phyloP scores from a whole-genome alignment of 2,113 vertebrate genomes.

The Hystrix cristata region DNA sequence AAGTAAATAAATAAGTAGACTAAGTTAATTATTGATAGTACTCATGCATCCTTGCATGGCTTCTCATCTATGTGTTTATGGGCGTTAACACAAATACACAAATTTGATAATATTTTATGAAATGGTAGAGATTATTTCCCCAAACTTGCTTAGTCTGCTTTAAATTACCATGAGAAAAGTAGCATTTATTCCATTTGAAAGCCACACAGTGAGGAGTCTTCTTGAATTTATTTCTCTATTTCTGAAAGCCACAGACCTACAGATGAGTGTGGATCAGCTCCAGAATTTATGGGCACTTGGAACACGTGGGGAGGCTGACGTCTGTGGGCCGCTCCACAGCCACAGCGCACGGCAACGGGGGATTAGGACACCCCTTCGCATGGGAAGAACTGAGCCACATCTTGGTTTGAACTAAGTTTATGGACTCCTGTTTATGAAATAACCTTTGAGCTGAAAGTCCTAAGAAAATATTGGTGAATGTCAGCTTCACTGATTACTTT shows the following conservation, averaged over 20 bases:
- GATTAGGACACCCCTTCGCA: not conserved
- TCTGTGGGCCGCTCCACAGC: not conserved
- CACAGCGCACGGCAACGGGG: slow-evolving; percentile 6
- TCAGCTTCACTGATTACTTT: slow-evolving; percentile 1
- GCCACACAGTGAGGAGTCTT: slow-evolving; percentile 45
- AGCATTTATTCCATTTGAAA: slow-evolving; percentile 53
- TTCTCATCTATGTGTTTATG: not conserved
- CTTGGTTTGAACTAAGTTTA: slow-evolving; percentile 44
- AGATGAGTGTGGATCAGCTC: slow-evolving; percentile 43
- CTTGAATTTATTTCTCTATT: slow-evolving; percentile 71
- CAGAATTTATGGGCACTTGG: not conserved
- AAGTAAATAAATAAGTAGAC: not conserved
- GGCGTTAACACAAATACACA: not conserved
- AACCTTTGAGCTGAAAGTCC: not conserved
- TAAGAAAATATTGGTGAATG: slow-evolving; percentile 39
- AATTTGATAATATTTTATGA: not conserved
- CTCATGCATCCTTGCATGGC: not conserved
- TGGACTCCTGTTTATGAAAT: slow-evolving; percentile 35
- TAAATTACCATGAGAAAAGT: slow-evolving; percentile 65
- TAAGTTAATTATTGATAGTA: not conserved
- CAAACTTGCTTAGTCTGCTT: slow-evolving; percentile 43
- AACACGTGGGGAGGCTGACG: not conserved
- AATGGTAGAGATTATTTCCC: not conserved
- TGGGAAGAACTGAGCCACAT: not conserved
- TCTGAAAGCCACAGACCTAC: slow-evolving; percentile 69